Evolutionary conservation across 2,113 vertebrate genomes (phyloP).

Genomic region (Aspiorhynchus laticeps): DNA sequence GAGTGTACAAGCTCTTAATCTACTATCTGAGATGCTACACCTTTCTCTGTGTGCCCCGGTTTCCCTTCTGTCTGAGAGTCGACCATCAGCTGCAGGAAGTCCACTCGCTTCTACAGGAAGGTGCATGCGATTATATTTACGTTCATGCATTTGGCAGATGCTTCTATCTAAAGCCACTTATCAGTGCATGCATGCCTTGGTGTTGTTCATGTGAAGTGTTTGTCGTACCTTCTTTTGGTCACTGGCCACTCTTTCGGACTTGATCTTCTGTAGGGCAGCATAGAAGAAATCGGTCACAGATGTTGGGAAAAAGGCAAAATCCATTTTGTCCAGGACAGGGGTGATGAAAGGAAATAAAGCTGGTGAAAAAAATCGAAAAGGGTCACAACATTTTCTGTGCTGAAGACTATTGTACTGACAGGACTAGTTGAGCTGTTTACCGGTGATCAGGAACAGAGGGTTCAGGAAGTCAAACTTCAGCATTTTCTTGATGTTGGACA

Average conservation of each 20-base stretch:
- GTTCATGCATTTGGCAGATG: no score
- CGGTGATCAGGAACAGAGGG: slow-evolving; percentile 60
- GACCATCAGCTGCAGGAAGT: no score
- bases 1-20: no score
- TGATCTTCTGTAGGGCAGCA: slow-evolving; percentile 60
- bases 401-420: background rate
- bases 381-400: background rate
- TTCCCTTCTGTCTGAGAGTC: no score
- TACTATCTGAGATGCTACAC: no score
- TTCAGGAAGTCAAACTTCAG: slow-evolving; percentile 71
- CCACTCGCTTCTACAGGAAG: no score
- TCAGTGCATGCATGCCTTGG: no score
- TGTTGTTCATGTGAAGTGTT: background rate
- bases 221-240: slow-evolving; percentile 52
- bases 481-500: slow-evolving; percentile 76
- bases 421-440: slow-evolving; percentile 63
- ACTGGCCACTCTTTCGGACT: slow-evolving; percentile 55
- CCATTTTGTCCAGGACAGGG: slow-evolving; percentile 59
- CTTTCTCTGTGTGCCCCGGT: no score
- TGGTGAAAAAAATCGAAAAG: slow-evolving; percentile 30
- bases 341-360: slow-evolving; percentile 66
- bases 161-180: no score
- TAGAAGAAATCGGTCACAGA: slow-evolving; percentile 62
- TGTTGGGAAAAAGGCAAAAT: slow-evolving; percentile 57
- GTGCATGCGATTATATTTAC: no score